These are phyloP conservation scores for Phocides pigmalion DNA, from an alignment of 1,140 invertebrate species.

Conservation along the genomic window DNA sequence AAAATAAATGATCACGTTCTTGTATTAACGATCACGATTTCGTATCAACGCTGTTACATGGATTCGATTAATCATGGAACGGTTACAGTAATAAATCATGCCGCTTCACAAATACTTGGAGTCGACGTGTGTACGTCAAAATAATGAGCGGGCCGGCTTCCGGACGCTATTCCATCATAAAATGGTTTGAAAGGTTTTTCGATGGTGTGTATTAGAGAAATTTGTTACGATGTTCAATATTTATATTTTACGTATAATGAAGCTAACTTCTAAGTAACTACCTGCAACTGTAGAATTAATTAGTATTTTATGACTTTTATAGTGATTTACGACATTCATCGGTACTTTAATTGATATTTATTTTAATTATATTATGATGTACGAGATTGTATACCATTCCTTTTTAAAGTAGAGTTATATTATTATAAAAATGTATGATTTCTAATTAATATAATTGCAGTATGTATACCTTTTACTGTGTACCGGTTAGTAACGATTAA, in stretches of 20 bases:
- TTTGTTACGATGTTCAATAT: background rate
- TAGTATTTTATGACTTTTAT: too few relatives aligned
- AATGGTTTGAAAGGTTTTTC: conserved; percentile 56
- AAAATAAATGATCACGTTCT: conserved; percentile 55
- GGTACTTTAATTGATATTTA: too few relatives aligned
- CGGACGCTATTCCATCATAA: conserved; percentile 59
- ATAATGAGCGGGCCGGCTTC: conserved; percentile 64
- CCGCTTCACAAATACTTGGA: conserved; percentile 57
- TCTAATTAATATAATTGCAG: too few relatives aligned
- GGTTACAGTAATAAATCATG: conserved; percentile 67
- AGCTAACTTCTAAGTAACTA: too few relatives aligned
- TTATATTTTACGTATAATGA: background rate
- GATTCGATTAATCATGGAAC: conserved; percentile 68
- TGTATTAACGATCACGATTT: conserved; percentile 53
- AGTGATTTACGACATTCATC: too few relatives aligned
- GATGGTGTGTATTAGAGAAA: background rate
- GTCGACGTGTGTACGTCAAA: conserved; percentile 58
- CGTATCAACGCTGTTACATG: conserved; percentile 46
- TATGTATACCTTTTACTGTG: too few relatives aligned
- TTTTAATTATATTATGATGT: too few relatives aligned
- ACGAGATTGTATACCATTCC: too few relatives aligned
- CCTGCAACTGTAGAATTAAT: too few relatives aligned
- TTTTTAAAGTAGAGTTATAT: too few relatives aligned
- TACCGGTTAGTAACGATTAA: too few relatives aligned
- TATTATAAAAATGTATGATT: too few relatives aligned